These are phyloP conservation scores for Belgica antarctica DNA, from an alignment of 2,888 invertebrate genomes.

Conservation along the genomic window DNA sequence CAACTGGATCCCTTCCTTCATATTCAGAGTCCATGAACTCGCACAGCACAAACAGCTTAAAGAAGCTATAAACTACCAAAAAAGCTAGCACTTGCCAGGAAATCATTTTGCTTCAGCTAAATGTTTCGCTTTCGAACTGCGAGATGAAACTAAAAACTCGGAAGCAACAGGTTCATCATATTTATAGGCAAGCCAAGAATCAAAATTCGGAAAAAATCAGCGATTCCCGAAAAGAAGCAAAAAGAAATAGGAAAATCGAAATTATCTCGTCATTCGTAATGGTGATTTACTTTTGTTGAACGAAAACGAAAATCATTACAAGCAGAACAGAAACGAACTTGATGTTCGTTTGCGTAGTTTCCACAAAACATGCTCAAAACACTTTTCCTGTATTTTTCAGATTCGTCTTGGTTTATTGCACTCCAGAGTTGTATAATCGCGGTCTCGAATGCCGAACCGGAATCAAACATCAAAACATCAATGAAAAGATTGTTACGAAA, in stretches of 20 bases:
- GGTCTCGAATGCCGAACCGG: not conserved
- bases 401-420: not conserved
- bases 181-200: slow-evolving; percentile 25
- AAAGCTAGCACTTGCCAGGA: not conserved
- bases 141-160: not conserved
- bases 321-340: not conserved
- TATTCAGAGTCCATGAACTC: not conserved
- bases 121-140: not conserved
- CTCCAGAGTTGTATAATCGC: not conserved
- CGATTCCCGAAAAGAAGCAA: not conserved
- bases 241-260: not conserved
- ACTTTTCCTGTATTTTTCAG: slow-evolving; percentile 23
- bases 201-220: too few species aligned
- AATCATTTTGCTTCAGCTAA: slow-evolving; percentile 12
- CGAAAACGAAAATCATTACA: slow-evolving; percentile 23
- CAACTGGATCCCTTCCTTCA: not conserved
- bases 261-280: not conserved
- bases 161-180: slow-evolving; percentile 12
- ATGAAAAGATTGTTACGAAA: not conserved
- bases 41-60: not conserved
- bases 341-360: not conserved
- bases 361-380: not conserved
- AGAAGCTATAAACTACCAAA: slow-evolving; percentile 18
- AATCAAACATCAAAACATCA: not conserved
- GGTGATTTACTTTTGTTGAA: slow-evolving; percentile 19